Base-by-base conservation (phyloP, 2,888 invertebrate genomes). In the Galerucella nymphaeae region DNA sequence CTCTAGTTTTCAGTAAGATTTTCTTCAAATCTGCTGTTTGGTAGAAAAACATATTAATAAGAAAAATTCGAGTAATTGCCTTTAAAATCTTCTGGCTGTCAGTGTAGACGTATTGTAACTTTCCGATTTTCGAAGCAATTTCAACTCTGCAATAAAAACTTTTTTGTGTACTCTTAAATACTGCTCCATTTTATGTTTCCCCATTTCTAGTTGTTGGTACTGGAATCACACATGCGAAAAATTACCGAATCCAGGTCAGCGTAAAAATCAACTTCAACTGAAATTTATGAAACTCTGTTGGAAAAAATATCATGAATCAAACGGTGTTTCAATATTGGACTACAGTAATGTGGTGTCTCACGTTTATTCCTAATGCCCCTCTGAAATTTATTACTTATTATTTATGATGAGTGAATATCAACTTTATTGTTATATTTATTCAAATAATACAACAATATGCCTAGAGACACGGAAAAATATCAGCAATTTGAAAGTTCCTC, bases 321-420 rank as follows among this genome's bases (percentile, higher is more conserved):
- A 77, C 76, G 71, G 75, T 74, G 76, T 78, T 80, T 79, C 79
- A 82, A 82, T 81, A 82, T 82, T 82, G 80, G 80, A 81, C 79
- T 80, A 77, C 75, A 77, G 72, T 68, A 81, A 82, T 82, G 77
- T 72, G 65, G 61, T 61, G 16, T 48, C 42, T 42, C n/a, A n/a
- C n/a, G n/a, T n/a, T n/a, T n/a, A n/a, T n/a, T n/a, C n/a, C n/a
- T n/a, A n/a, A n/a, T n/a, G n/a, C n/a, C n/a, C n/a, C n/a, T n/a
- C n/a, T n/a, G n/a, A n/a, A n/a, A n/a, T n/a, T n/a, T n/a, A n/a
- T n/a, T n/a, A n/a, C n/a, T n/a, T n/a, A n/a, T n/a, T n/a, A n/a
- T n/a, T n/a, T n/a, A n/a, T n/a, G n/a, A n/a, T n/a, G n/a, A n/a
- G n/a, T n/a, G n/a, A n/a, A n/a, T n/a, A n/a, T n/a, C n/a, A n/a